Conservation (phyloP, 2,113 vertebrate genomes). For the Plotosus lineatus region DNA sequence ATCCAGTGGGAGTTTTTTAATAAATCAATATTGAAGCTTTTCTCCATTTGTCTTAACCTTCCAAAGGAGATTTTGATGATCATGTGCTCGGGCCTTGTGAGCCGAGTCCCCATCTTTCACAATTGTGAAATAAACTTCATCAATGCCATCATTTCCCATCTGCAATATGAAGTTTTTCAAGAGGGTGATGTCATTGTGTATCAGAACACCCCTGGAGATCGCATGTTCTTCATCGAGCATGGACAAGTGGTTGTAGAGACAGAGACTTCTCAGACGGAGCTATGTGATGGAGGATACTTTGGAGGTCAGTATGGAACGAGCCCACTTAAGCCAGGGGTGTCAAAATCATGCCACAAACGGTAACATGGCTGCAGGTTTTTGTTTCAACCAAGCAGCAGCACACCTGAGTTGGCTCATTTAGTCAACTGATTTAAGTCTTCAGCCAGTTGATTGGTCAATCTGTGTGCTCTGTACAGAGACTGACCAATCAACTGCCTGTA, state of each 20-base stretch:
- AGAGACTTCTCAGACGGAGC: conserved; percentile 23
- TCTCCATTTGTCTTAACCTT: conserved; percentile 5
- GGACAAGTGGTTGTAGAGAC: conserved; percentile 45
- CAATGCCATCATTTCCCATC: conserved; percentile 30
- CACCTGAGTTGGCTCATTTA: too few relatives aligned
- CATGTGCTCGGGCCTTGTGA: conserved; percentile 42
- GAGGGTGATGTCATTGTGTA: conserved; percentile 28
- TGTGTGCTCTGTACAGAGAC: too few relatives aligned
- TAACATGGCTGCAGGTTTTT: too few relatives aligned
- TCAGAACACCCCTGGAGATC: conserved; percentile 21
- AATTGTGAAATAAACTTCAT: conserved; percentile 43
- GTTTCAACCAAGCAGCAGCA: too few relatives aligned
- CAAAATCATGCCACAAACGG: too few relatives aligned
- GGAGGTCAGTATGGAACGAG: conserved; percentile 39
- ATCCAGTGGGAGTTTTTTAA: neutral
- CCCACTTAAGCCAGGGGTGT: neutral
- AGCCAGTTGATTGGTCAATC: too few relatives aligned
- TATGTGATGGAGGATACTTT: conserved; percentile 49
- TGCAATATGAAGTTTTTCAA: conserved; percentile 42
- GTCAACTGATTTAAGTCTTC: too few relatives aligned
- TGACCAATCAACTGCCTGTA: too few relatives aligned
- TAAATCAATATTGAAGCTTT: neutral
- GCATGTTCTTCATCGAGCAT: conserved; percentile 52
- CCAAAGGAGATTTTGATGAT: conserved; percentile 32
- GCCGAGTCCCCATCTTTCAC: conserved; percentile 48